Evolutionary conservation across 2,113 vertebrate species (phyloP).

Genomic region (Shinisaurus crocodilurus): DNA sequence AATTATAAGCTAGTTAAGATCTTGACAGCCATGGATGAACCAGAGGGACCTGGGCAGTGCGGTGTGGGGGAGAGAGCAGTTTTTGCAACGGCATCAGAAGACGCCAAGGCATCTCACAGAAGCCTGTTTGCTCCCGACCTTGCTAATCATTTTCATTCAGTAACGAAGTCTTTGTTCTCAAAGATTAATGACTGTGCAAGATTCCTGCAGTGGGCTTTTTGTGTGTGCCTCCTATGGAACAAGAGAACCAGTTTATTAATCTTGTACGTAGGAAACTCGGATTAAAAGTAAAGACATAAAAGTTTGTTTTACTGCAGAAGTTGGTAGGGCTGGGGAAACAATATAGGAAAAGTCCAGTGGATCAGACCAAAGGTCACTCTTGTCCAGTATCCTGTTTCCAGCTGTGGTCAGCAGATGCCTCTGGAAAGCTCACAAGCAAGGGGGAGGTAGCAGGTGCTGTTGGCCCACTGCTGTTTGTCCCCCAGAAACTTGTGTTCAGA

Average conservation of each 20-base stretch:
- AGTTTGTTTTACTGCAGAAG: conserved; percentile 20
- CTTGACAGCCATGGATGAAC: conserved; percentile 34
- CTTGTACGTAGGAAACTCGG: neutral
- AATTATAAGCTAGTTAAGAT: conserved; percentile 29
- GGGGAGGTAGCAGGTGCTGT: neutral
- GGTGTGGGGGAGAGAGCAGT: neutral
- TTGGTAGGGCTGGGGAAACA: accelerated
- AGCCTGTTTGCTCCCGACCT: neutral
- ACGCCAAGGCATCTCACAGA: neutral
- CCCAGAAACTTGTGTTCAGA: neutral
- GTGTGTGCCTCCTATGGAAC: neutral
- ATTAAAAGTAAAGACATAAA: conserved; percentile 36
- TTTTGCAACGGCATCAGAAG: neutral
- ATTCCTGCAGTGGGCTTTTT: neutral
- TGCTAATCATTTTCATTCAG: neutral
- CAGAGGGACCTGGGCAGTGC: neutral
- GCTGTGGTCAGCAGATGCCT: neutral
- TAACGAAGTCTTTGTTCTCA: conserved; percentile 45
- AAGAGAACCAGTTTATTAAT: conserved; percentile 49
- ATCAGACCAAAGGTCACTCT: neutral
- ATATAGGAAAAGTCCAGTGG: neutral
- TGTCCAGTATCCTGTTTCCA: neutral
- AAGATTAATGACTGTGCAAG: conserved; percentile 43
- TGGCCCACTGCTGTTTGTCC: neutral
- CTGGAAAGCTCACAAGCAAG: neutral